phyloP scores from a whole-genome alignment of 1,140 invertebrate species.

The Globodera ellingtonae region DNA sequence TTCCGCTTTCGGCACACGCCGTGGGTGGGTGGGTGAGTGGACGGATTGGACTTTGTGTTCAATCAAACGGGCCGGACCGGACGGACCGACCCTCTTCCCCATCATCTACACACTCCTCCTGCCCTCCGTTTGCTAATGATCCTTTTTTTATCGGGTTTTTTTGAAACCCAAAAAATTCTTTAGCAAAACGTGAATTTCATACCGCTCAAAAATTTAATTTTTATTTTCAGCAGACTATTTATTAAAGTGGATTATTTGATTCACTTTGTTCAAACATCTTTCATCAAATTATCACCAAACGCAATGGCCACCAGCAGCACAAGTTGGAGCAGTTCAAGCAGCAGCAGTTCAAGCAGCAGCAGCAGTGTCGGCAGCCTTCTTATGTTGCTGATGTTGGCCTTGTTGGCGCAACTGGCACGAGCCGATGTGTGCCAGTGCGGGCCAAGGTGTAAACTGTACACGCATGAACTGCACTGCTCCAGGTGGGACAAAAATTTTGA shows the following conservation, averaged over 20 bases:
- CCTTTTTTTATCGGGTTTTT: slow-evolving; percentile 1
- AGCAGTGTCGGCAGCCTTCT: neutral
- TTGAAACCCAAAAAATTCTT: slow-evolving; percentile 4
- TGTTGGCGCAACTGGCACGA: neutral
- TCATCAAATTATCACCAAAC: neutral
- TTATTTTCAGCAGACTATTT: neutral
- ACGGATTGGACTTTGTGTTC: too few relatives aligned
- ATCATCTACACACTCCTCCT: too few relatives aligned
- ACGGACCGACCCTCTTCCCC: neutral
- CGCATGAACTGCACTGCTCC: slow-evolving; percentile 13
- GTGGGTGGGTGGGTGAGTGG: too few relatives aligned
- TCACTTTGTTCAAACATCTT: too few relatives aligned
- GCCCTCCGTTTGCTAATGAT: neutral
- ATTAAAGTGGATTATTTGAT: too few relatives aligned
- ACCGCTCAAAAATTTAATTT: neutral
- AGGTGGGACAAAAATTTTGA: neutral
- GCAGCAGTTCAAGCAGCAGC: neutral
- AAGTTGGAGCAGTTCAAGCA: slow-evolving; percentile 5
- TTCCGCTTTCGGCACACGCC: too few relatives aligned
- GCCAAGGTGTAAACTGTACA: slow-evolving; percentile 3
- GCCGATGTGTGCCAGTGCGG: slow-evolving; percentile 28
- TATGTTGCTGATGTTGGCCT: slow-evolving; percentile 10
- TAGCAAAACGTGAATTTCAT: slow-evolving; percentile 9
- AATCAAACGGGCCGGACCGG: too few relatives aligned
- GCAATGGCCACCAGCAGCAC: neutral